Percentiles rank a stretch among this genome's conserved stretches.
Evolutionary conservation across 2,797 vertebrate species (phyloP).

Genomic region (Pyrocephalus nanus): DNA sequence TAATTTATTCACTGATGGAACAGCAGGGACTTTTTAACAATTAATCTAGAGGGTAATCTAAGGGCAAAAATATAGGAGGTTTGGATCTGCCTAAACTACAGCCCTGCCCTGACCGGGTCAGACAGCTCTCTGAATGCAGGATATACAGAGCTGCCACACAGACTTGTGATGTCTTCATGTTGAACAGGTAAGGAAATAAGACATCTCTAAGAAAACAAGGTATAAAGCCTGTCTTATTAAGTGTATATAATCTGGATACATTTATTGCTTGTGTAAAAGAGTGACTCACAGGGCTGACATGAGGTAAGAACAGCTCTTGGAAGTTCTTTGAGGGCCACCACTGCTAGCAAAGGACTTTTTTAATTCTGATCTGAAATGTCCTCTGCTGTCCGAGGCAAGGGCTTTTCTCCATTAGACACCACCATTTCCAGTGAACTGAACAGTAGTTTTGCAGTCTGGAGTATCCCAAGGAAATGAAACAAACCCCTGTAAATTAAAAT

Average conservation of each 20-base stretch:
- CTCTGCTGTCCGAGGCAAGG: not conserved
- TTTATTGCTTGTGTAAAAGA: not conserved
- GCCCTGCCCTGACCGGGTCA: not conserved
- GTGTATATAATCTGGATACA: not conserved
- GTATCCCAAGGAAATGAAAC: not conserved
- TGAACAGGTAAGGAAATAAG: not conserved
- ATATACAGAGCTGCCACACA: not conserved
- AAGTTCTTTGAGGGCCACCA: not conserved
- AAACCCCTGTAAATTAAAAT: not conserved
- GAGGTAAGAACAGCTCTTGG: not conserved
- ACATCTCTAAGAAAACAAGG: not conserved
- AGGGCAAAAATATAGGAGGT: not conserved
- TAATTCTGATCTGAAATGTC: not conserved
- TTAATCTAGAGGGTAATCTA: constrained; percentile 8
- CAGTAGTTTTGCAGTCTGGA: not conserved
- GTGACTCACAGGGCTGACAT: not conserved
- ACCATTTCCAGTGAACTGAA: not conserved
- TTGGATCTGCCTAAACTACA: not conserved
- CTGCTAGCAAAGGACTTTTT: not conserved
- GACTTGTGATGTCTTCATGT: not conserved
- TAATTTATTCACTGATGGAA: not conserved
- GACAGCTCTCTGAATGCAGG: not conserved
- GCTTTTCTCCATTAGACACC: not conserved
- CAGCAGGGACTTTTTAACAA: not conserved
- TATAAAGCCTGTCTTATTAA: not conserved